Conservation (phyloP, 1,140 invertebrate genomes). For the Drosophila pectinifera region DNA sequence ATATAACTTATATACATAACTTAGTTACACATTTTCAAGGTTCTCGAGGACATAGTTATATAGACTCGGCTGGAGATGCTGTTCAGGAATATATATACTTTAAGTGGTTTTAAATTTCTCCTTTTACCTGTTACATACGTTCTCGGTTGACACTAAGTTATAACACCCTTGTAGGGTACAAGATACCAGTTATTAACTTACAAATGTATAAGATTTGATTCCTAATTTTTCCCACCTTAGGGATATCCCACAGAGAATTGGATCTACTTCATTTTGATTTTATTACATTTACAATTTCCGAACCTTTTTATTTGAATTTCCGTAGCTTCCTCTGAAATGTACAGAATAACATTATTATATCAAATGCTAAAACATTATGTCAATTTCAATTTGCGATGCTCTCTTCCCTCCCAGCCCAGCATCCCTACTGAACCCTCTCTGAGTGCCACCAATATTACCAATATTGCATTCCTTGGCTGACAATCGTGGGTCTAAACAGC, state of each 20-base stretch:
- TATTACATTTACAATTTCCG: not conserved
- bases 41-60: too few relatives aligned
- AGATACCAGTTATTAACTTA: too few relatives aligned
- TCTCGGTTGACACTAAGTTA: too few relatives aligned
- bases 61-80: too few relatives aligned
- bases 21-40: too few relatives aligned
- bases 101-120: not conserved
- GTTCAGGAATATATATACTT: too few relatives aligned
- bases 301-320: not conserved
- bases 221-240: too few relatives aligned
- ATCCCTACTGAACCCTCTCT: conserved; percentile 2
- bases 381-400: conserved; percentile 37
- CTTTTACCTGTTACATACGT: too few relatives aligned
- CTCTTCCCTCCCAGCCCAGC: not conserved
- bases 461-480: conserved; percentile 43
- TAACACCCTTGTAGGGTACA: too few relatives aligned
- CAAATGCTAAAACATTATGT: conserved; percentile 27
- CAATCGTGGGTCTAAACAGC: conserved; percentile 65
- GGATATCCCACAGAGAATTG: too few relatives aligned
- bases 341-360: conserved; percentile 13
- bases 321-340: not conserved
- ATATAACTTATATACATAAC: too few relatives aligned
- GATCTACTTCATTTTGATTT: not conserved
- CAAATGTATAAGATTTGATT: not conserved
- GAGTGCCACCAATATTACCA: conserved; percentile 18